phyloP scores from a whole-genome alignment of 2,888 invertebrate genomes.

The Oscheius sp. region DNA sequence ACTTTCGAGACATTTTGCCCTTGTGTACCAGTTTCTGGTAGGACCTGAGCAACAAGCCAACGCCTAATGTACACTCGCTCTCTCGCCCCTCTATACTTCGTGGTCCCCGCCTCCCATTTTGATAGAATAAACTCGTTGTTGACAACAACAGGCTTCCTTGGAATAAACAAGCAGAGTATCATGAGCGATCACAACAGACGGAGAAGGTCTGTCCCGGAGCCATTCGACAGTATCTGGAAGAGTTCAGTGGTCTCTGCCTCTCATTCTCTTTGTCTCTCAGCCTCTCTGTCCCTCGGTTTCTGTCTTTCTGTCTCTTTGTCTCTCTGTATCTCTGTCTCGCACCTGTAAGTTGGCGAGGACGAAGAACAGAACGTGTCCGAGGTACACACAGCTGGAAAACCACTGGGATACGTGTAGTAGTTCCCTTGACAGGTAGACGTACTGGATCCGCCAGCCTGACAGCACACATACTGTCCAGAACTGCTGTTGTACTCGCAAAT shows the following conservation, averaged over 20 bases:
- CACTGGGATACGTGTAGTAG: slow-evolving; percentile 19
- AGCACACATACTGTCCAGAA: slow-evolving; percentile 47
- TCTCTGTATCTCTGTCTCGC: not conserved
- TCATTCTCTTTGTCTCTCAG: no score
- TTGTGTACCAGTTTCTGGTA: slow-evolving; percentile 55
- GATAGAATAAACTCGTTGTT: slow-evolving; percentile 32
- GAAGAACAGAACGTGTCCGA: slow-evolving; percentile 13
- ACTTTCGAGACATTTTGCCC: slow-evolving; percentile 53
- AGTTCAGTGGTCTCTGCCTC: no score
- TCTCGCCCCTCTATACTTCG: no score
- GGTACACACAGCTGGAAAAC: slow-evolving; percentile 25
- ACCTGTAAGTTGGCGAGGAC: slow-evolving; percentile 13
- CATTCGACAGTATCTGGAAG: slow-evolving; percentile 26
- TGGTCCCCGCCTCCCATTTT: slow-evolving; percentile 15
- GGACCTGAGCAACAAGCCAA: not conserved
- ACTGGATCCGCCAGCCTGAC: slow-evolving; percentile 17
- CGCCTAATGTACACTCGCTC: slow-evolving; percentile 14
- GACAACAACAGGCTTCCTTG: not conserved
- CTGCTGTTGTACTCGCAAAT: slow-evolving; percentile 43
- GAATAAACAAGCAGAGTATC: not conserved
- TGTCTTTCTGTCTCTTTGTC: no score
- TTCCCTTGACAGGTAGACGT: slow-evolving; percentile 9
- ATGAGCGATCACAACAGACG: slow-evolving; percentile 25
- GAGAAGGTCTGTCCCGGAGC: slow-evolving; percentile 22
- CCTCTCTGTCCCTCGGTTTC: no score